These are phyloP conservation scores for Tringa solitaria DNA, from an alignment of 2,113 vertebrate species.

Conservation along the genomic window DNA sequence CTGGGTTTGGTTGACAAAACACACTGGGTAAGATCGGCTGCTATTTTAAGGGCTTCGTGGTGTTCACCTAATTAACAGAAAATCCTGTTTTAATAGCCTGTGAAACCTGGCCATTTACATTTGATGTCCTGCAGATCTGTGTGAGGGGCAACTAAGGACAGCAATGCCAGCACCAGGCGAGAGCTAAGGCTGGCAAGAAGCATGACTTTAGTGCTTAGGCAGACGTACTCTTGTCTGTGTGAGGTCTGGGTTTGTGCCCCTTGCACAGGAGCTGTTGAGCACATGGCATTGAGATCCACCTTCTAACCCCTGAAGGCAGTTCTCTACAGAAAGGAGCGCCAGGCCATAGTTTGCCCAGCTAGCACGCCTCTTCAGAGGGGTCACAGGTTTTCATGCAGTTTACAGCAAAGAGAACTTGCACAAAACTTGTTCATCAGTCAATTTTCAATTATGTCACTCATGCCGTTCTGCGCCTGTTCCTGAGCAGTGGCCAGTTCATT, in stretches of 20 bases:
- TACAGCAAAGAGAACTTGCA: background rate
- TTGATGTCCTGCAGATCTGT: background rate
- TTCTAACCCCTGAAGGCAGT: background rate
- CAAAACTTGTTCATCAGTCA: background rate
- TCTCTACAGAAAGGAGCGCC: background rate
- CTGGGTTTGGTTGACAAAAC: background rate
- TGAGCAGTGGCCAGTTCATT: background rate
- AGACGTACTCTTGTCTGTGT: too few species aligned
- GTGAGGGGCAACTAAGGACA: background rate
- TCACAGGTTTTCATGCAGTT: background rate
- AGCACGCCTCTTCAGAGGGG: background rate
- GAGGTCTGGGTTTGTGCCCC: background rate
- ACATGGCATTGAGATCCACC: background rate
- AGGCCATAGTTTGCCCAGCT: background rate
- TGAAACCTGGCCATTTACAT: background rate
- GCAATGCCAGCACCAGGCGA: background rate
- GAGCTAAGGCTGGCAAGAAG: background rate
- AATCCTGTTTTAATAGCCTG: background rate
- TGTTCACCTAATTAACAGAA: background rate
- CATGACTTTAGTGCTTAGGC: background rate
- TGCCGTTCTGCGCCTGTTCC: background rate
- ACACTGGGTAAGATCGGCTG: accelerated
- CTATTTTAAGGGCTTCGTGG: background rate
- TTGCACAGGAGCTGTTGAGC: background rate
- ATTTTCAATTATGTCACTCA: background rate